Base-by-base conservation (phyloP, 2,113 vertebrate species). In the Nanorana parkeri region DNA sequence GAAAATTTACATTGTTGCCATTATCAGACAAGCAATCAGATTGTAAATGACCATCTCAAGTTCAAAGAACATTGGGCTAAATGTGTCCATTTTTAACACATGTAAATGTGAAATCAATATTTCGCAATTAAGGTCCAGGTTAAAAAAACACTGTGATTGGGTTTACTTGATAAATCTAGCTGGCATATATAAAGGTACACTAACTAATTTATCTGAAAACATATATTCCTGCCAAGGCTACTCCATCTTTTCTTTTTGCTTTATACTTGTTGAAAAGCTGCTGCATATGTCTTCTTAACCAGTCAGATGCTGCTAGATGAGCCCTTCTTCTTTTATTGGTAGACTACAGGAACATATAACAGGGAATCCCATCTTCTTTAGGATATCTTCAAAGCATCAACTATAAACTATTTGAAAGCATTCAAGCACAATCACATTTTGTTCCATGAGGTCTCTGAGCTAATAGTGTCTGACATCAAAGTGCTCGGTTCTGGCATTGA, bases 41-140 rank as follows among this genome's bases (percentile, higher is more conserved):
- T 51, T 51, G 5, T 80, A 63, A 63, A 72, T 68, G 19, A 71
- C 26, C 36, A 52, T 5, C 68, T 71, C 67, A 51, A 71, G 55
- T 24, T 26, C 58, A 28, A 41, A 16, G 67, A 80, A 80, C 68
- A 72, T 52, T 63, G 78, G 55, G 26, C 23, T 29, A 63, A 80
- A 63, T 80, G 56, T 71, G n/a, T 63, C 68, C 71, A 23, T 72
- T 71, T 41, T 63, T 61, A 80, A 61, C 11, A 63, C 78, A 72
- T 72, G 56, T 41, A 80, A 80, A 80, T 80, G 56, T 64, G 20
- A 80, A 80, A 80, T 80, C 78, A 72, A 80, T 80, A 72, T 21
- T 69, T 80, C 51, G 55, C 78, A 80, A 80, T 71, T 71, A 71
- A 69, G 67, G 16, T 60, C n/a, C 56, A 26, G 41, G 78, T 71